Conservation (phyloP, 2,888 invertebrate genomes). For the Yponomeuta cagnagella region DNA sequence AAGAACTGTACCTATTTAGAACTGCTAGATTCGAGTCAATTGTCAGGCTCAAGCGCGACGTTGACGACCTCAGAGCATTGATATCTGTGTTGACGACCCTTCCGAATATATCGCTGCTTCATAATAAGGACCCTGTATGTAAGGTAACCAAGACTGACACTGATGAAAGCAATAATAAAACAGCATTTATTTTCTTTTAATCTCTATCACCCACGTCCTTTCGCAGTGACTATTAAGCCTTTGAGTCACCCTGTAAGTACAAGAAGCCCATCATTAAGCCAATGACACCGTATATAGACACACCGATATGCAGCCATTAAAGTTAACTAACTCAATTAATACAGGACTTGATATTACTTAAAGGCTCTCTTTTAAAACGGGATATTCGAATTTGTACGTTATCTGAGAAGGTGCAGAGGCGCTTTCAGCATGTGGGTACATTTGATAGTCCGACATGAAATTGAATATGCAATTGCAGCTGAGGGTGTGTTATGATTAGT, state of each 20-base stretch:
- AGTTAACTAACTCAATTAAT: slow-evolving; percentile 54
- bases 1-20: too few relatives aligned
- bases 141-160: too few relatives aligned
- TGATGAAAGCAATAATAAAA: background rate
- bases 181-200: background rate
- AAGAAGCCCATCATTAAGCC: slow-evolving; percentile 41
- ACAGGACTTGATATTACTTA: slow-evolving; percentile 22
- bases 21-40: too few relatives aligned
- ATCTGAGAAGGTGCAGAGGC: background rate
- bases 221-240: slow-evolving; percentile 13
- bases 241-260: slow-evolving; percentile 31
- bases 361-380: slow-evolving; percentile 2
- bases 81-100: too few relatives aligned
- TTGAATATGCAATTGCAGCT: slow-evolving; percentile 37
- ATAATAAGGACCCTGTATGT: too few relatives aligned
- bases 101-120: too few relatives aligned
- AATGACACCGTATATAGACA: slow-evolving; percentile 34
- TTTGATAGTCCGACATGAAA: slow-evolving; percentile 28
- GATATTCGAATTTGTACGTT: background rate
- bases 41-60: too few relatives aligned
- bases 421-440: background rate
- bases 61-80: too few relatives aligned
- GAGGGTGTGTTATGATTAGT: slow-evolving; percentile 39
- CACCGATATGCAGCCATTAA: slow-evolving; percentile 47
- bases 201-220: background rate